Evolutionary conservation across 2,113 vertebrate genomes (phyloP), one percentile per base, ranked within the genome.

Genomic region (Aspidoscelis tigris): DNA sequence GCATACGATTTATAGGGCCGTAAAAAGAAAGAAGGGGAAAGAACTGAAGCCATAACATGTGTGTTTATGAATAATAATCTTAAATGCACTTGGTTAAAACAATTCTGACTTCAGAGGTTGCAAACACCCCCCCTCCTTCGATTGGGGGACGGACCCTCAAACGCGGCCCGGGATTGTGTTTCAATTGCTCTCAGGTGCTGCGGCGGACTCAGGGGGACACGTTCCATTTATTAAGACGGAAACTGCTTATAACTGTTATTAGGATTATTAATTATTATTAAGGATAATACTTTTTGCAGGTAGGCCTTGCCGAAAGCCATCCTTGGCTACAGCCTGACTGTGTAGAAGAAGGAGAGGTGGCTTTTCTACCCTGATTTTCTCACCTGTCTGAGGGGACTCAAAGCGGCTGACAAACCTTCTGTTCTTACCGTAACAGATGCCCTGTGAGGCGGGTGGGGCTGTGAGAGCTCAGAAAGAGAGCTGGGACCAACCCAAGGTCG

Each of bases 11-110:
- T 94, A 94, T 89, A 90, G 92, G 84, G 86, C 41, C 82, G 88
- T 94, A 92, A 94, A 81, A 93, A 89, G 88, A 92, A 91, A 90
- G 89, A 91, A 89, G 89, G 58, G 73, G 89, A 78, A 94, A 88
- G 91, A 89, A 93, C 84, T 87, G 87, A 89, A 93, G 91, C 88
- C 91, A 87, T 92, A 92, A 93, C 86, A 90, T 87, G 76, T 84
- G 88, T 92, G 89, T 91, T 93, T 92, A 94, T 92, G 90, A 93
- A 94, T 93, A 94, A 94, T 93, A 94, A 94, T 92, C 88, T 12
- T 86, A 88, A 92, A 88, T 47, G 84, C 1, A 0, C 87, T 94
- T 86, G 84, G 88, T 88, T 88, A 93, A 90, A 87, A 87, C 88
- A 81, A 84, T 88, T 89, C 85, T 78, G 88, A 78, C 89, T 85